Conservation (phyloP, 1,140 invertebrate species). For the Palaemon carinicauda region DNA sequence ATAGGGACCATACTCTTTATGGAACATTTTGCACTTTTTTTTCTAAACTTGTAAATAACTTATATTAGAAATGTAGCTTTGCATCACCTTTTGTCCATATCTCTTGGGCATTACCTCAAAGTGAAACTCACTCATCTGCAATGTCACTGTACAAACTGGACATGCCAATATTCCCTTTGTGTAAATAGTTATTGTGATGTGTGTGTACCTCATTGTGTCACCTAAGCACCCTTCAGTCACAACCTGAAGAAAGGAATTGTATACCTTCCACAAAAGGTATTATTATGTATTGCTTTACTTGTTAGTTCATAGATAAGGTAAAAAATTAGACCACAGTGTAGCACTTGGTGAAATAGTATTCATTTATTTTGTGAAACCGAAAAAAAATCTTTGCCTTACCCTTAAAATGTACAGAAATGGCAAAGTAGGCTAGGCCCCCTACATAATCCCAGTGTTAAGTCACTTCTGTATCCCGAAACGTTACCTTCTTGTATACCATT, state of each 20-base stretch:
- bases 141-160: constrained; percentile 52
- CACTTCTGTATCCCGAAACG: no score
- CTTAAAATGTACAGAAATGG: not conserved
- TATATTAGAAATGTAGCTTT: constrained; percentile 44
- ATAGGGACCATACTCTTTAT: constrained; percentile 49
- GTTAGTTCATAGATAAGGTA: constrained; percentile 38
- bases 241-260: constrained; percentile 34
- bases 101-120: constrained; percentile 53
- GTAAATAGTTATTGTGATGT: constrained; percentile 43
- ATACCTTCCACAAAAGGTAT: constrained; percentile 42
- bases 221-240: constrained; percentile 39
- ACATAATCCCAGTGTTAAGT: not conserved
- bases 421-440: not conserved
- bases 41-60: constrained; percentile 43
- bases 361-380: constrained; percentile 31
- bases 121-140: constrained; percentile 49
- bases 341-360: constrained; percentile 31
- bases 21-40: constrained; percentile 42
- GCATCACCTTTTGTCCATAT: constrained; percentile 45
- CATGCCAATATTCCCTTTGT: constrained; percentile 42
- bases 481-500: no score
- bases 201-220: constrained; percentile 38
- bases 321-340: constrained; percentile 1
- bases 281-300: constrained; percentile 53
- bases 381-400: not conserved